Evolutionary conservation across 2,113 vertebrate species (phyloP).

Genomic region (Passer domesticus): DNA sequence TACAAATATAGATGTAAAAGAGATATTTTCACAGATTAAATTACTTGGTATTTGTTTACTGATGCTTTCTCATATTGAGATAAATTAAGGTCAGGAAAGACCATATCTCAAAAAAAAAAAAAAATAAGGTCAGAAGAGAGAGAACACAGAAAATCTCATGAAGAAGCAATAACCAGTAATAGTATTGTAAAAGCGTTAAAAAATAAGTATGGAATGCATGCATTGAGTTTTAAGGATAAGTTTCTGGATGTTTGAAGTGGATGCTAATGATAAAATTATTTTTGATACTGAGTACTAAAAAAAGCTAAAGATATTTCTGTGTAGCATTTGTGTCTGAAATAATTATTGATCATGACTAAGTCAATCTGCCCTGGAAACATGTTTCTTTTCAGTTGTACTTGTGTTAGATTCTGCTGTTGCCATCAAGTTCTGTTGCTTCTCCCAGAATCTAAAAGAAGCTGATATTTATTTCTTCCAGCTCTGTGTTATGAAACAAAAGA

Average conservation of each 20-base stretch:
- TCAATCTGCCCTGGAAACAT: background rate
- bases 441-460: background rate
- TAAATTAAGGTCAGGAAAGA: background rate
- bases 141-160: background rate
- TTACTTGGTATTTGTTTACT: background rate
- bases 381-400: background rate
- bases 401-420: background rate
- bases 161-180: background rate
- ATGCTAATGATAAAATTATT: conserved; percentile 4
- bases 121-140: background rate
- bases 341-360: background rate
- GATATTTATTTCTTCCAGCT: background rate
- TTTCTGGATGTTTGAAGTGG: background rate
- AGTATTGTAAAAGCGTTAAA: background rate
- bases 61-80: background rate
- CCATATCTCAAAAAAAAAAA: background rate
- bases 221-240: background rate
- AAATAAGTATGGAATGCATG: background rate
- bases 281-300: conserved; percentile 10
- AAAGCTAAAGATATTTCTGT: background rate
- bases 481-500: background rate
- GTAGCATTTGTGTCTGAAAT: background rate
- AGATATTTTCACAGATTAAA: background rate
- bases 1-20: background rate
- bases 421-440: background rate